Evolutionary conservation across 2,888 invertebrate genomes (phyloP), one percentile per base, ranked within the genome.

Genomic region (Calliphora vomitoria): DNA sequence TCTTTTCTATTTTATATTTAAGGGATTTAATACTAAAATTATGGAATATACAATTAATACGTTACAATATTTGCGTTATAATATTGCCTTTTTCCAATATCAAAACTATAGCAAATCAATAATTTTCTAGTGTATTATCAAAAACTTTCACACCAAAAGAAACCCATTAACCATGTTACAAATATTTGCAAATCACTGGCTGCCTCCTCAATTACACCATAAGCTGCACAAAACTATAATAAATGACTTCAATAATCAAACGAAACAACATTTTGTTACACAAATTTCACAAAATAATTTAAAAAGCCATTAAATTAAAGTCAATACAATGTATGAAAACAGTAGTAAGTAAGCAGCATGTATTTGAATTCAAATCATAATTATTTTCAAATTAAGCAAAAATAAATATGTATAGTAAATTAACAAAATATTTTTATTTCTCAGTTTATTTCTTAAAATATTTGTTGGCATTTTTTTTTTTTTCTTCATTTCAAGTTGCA

Each of bases 301-400:
- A 20, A 72, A 81, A 82, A 82, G 20, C 15, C 55, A 64, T 83
- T 71, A 64, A 78, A 78, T 78, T 83, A 55, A 83, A 83, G 78
- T 78, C 71, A 76, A 44, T 66, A 66, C 55, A 64, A 35, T 78
- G 55, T 64, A 38, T 3, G 0, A 15, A 47, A 13, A 4, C n/a
- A 25, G 44, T 44, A 44, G 44, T 8, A 15, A 8, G 2, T n/a
- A 25, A 68, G 38, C n/a, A 69, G 53, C 55, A 15, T n/a, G 35
- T 53, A 62, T 76, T 47, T 64, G 78, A 71, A 47, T 78, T 78
- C 44, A 78, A 83, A 78, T 78, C 76, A 76, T 83, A 83, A 83
- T 83, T 83, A 83, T 83, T 83, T 83, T 83, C 64, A 83, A 83
- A 83, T 83, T 83, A 83, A 78, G 62, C 53, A 53, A 78, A 82